Conservation (phyloP, 2,797 vertebrate genomes). For the Scleropages formosus region DNA sequence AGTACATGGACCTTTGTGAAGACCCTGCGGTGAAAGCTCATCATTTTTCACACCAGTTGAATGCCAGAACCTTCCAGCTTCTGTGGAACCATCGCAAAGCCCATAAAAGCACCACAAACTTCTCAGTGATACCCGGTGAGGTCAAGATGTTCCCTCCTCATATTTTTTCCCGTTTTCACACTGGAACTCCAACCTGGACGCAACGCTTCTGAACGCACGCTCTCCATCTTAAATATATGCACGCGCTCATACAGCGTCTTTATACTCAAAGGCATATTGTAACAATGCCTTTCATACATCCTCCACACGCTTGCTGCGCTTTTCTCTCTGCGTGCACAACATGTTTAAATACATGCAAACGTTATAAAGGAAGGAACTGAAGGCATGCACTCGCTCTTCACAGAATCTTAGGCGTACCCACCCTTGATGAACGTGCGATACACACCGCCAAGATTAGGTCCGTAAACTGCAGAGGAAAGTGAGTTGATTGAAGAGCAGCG, state of each 20-base stretch:
- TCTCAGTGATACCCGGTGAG: conserved; percentile 9
- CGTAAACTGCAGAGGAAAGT: conserved; percentile 1
- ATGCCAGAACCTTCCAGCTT: too few species aligned
- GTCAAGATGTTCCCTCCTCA: conserved; percentile 13
- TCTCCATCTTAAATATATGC: background rate
- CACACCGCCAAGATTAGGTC: background rate
- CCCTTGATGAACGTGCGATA: background rate
- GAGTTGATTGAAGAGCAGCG: background rate
- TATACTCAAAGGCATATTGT: background rate
- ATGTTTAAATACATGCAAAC: background rate
- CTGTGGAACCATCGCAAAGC: background rate
- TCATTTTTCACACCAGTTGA: too few species aligned
- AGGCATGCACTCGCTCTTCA: background rate
- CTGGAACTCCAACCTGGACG: background rate
- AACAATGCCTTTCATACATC: background rate
- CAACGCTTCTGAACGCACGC: too few species aligned
- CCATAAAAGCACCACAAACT: background rate
- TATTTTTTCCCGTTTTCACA: conserved; percentile 2
- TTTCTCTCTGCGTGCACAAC: background rate
- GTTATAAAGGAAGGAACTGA: background rate
- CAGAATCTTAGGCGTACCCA: background rate
- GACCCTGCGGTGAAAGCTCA: too few species aligned
- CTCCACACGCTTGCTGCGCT: background rate
- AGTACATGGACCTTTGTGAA: background rate
- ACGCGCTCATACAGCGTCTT: background rate